Base-by-base conservation (phyloP, 2,888 invertebrate species). In the Poecilus cupreus region DNA sequence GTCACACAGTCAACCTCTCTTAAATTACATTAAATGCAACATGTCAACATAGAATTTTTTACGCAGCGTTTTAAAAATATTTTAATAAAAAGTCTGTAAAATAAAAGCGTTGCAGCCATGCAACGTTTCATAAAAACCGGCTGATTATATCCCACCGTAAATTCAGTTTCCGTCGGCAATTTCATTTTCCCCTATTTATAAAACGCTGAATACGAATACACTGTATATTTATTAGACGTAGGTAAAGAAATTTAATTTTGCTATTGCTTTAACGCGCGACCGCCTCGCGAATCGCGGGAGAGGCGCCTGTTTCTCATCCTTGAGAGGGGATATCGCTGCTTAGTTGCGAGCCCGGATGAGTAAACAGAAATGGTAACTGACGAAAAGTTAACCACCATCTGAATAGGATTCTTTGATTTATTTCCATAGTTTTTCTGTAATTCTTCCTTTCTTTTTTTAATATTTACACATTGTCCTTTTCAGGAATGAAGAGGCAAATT, bases 121-220 rank as follows among this genome's bases (percentile, higher is more conserved):
- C 60, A 60, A 43, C n/a, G n/a, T 13, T 51, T 18, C 51, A 13
- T 51, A 18, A 60, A 60, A 60, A 60, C 26, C 54, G 54, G 32
- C 18, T 32, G 64, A 68, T 68, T 68, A 68, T 37, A 18, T 37
- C 18, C 37, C 64, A 37, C 2, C 64, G 37, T 68, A 68, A 68
- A 68, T 68, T 68, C 37, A 68, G 64, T 68, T 68, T 68, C 37
- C 64, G 64, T 68, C 37, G 64, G 64, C 32, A 68, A 68, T 68
- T 68, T 68, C 64, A 68, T 68, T 68, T 68, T 37, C 37, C 64
- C 64, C 64, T 68, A 68, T 68, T 68, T 68, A 68, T 68, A 68
- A 51, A 68, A 68, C 64, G 64, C 64, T 68, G 64, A 68, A 68
- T 46, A 49, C 46, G 24, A 68, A 32, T 68, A 8, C 64, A 37